Conservation (phyloP, 2,888 invertebrate species). For the Acrobasis suavella region DNA sequence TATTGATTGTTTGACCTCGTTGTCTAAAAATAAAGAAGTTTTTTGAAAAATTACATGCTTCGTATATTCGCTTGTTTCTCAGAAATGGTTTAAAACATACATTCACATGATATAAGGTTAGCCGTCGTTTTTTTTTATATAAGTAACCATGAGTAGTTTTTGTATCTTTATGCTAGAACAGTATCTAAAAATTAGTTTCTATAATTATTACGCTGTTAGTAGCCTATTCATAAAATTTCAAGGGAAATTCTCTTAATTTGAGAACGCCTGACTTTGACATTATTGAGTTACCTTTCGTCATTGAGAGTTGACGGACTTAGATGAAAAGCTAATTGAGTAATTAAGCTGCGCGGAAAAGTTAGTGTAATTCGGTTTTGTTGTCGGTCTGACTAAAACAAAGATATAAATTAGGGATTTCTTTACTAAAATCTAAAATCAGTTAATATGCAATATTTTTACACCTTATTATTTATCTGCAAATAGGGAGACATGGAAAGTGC, state of each 20-base stretch:
- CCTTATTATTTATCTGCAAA: too few species aligned
- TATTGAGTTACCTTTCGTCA: conserved; percentile 8
- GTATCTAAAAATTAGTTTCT: background rate
- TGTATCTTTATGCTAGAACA: background rate
- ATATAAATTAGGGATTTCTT: too few species aligned
- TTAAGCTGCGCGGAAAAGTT: background rate
- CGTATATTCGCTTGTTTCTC: background rate
- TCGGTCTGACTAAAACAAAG: too few species aligned
- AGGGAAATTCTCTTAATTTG: conserved; percentile 7
- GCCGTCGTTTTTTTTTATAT: too few species aligned
- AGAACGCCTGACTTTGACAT: conserved; percentile 13
- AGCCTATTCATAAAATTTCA: background rate
- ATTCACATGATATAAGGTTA: background rate
- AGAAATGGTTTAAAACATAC: background rate
- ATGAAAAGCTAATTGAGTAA: conserved; percentile 13
- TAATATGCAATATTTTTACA: too few species aligned
- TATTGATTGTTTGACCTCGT: conserved; percentile 10
- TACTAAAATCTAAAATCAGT: too few species aligned
- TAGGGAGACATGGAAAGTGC: too few species aligned
- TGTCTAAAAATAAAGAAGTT: background rate
- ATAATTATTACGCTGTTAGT: background rate
- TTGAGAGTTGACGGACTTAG: conserved; percentile 1
- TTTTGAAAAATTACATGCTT: background rate
- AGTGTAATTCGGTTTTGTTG: background rate
- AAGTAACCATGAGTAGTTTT: too few species aligned